Evolutionary conservation across 2,797 vertebrate species (phyloP), one percentile per base, ranked within the genome.

Genomic region (Gymnoscopelus microlampas): DNA sequence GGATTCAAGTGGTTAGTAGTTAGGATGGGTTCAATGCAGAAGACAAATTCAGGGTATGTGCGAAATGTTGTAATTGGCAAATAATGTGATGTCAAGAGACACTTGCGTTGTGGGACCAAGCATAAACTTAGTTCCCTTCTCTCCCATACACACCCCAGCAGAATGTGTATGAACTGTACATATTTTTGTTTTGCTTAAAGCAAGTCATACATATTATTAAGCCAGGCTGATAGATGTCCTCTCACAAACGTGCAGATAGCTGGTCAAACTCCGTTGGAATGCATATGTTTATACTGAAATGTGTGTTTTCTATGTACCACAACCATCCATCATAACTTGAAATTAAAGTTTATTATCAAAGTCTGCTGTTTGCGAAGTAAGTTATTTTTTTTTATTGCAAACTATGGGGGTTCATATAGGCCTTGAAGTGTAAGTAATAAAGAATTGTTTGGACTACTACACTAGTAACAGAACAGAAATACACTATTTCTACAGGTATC

Each of bases 261-360:
- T 84, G 80, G 74, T 92, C 81, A 65, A 92, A 89, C 87, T 87
- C 79, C 73, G 65, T 85, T 84, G 86, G 89, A 92, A 90, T 93
- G 81, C 89, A 91, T 90, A 91, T 92, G 90, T 93, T 94, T 92
- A 89, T 93, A 92, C 83, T 87, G 87, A 92, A 91, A 91, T 92
- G 85, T 93, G 88, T 92, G 91, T 93, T 94, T 93, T 94, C 91
- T 93, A 93, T 93, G 91, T 92, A 92, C 88, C 90, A 92, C 88
- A 89, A 88, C 89, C 91, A 91, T 93, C 91, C 88, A 91, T 87
- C 90, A 81, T 91, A 92, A 93, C 91, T 92, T 93, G 92, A 92
- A 91, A 91, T 90, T 91, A 93, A 94, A 93, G 91, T 92, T 93
- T 94, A 94, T 92, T 91, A 92, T 92, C 87, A 90, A 85, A 80